Conservation (phyloP, 2,888 invertebrate species). For the Coenonympha glycerion region DNA sequence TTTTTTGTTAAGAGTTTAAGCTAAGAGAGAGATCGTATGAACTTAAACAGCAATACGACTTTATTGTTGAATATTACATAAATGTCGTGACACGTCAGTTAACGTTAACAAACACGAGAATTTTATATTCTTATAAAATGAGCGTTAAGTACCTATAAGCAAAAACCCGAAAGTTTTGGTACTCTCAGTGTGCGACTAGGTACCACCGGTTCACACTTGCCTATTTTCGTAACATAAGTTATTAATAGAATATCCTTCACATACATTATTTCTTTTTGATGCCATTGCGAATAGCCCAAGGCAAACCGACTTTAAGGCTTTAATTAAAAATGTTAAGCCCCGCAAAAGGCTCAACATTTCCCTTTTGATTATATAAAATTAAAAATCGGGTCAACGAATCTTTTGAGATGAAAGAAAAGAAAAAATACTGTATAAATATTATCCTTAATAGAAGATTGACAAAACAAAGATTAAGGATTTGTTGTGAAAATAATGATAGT, state of each 20-base stretch:
- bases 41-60: no score
- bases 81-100: no score
- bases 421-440: neutral
- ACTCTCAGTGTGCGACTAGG: no score
- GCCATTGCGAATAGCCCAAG: neutral
- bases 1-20: no score
- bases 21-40: no score
- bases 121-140: no score
- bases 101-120: no score
- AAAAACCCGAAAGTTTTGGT: no score
- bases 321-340: neutral
- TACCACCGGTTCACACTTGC: no score
- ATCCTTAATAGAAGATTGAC: neutral
- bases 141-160: no score
- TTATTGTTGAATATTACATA: no score
- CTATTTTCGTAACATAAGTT: no score
- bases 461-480: neutral
- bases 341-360: neutral
- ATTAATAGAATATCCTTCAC: neutral
- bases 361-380: neutral
- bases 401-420: neutral
- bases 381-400: constrained; percentile 1
- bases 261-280: neutral
- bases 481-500: neutral
- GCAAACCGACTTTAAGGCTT: neutral